Conservation (phyloP, 1,140 invertebrate species). For the Ooceraea biroi region DNA sequence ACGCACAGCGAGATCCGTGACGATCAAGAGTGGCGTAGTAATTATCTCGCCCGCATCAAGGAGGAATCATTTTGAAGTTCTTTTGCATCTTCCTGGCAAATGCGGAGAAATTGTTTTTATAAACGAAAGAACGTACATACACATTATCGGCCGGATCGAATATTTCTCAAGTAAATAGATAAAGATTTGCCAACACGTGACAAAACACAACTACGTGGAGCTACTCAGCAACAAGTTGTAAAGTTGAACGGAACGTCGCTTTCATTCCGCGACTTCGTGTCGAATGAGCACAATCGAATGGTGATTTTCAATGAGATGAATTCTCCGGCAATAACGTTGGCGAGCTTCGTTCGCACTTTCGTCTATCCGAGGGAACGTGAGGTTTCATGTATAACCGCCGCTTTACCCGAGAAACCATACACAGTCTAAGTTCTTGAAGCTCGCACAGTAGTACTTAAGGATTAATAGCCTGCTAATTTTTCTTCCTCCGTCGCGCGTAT, state of each 20-base stretch:
- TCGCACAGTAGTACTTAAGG: constrained; percentile 2
- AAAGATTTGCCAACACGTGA: neutral
- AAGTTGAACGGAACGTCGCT: constrained; percentile 5
- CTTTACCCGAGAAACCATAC: constrained; percentile 9
- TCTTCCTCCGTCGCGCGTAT: constrained; percentile 28
- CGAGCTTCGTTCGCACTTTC: constrained; percentile 29
- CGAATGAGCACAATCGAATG: neutral
- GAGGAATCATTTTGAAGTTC: constrained; percentile 13
- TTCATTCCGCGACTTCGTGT: neutral
- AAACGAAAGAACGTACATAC: neutral
- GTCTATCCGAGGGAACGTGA: constrained; percentile 6
- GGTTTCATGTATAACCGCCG: constrained; percentile 12
- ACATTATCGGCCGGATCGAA: neutral
- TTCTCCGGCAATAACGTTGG: neutral
- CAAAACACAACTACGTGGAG: too few species aligned
- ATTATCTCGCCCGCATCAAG: constrained; percentile 30
- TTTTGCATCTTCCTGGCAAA: neutral
- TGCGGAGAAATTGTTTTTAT: neutral
- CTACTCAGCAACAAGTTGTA: too few species aligned
- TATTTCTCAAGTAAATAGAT: too few species aligned
- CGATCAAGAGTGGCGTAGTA: constrained; percentile 26
- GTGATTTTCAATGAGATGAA: constrained; percentile 19
- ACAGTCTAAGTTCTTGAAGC: neutral
- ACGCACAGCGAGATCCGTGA: constrained; percentile 30
- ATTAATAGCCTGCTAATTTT: constrained; percentile 21